phyloP scores from a whole-genome alignment of 1,140 invertebrate genomes.

The Episyrphus balteatus region DNA sequence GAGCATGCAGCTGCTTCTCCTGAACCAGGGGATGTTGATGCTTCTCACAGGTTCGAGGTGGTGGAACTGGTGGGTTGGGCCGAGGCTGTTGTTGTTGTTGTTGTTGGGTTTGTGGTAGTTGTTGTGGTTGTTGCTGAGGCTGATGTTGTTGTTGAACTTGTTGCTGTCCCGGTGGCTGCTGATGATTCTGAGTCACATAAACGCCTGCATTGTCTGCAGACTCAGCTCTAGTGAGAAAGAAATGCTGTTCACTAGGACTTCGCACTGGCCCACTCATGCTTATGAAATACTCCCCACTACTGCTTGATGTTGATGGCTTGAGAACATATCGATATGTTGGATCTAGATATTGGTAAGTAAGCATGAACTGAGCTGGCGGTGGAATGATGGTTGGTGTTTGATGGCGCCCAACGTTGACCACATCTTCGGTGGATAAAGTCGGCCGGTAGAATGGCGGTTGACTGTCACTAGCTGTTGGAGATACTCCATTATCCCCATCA shows the following conservation, averaged over 20 bases:
- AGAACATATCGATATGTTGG: conserved; percentile 54
- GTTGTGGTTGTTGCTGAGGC: conserved; percentile 24
- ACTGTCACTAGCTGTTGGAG: conserved; percentile 31
- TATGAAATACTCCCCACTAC: conserved; percentile 54
- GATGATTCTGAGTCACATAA: background rate
- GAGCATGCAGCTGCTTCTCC: conserved; percentile 13
- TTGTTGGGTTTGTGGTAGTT: conserved; percentile 19
- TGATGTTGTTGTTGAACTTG: conserved; percentile 17
- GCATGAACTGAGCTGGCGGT: conserved; percentile 45
- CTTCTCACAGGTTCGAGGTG: conserved; percentile 31
- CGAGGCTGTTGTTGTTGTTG: conserved; percentile 11
- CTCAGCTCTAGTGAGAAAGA: conserved; percentile 44
- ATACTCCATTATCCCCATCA: conserved; percentile 37
- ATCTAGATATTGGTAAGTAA: conserved; percentile 59
- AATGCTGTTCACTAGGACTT: conserved; percentile 51
- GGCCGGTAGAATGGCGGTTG: conserved; percentile 46
- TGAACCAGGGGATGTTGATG: conserved; percentile 25
- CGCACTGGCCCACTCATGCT: conserved; percentile 49
- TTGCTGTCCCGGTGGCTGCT: conserved; percentile 6
- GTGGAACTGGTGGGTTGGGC: conserved; percentile 24
- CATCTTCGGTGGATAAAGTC: conserved; percentile 59
- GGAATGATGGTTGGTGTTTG: conserved; percentile 36
- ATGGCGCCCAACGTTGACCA: conserved; percentile 39
- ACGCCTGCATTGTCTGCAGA: conserved; percentile 6
- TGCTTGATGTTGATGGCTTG: conserved; percentile 43